Evolutionary conservation across 2,888 invertebrate genomes (phyloP).

Genomic region (Catocala fraxini): DNA sequence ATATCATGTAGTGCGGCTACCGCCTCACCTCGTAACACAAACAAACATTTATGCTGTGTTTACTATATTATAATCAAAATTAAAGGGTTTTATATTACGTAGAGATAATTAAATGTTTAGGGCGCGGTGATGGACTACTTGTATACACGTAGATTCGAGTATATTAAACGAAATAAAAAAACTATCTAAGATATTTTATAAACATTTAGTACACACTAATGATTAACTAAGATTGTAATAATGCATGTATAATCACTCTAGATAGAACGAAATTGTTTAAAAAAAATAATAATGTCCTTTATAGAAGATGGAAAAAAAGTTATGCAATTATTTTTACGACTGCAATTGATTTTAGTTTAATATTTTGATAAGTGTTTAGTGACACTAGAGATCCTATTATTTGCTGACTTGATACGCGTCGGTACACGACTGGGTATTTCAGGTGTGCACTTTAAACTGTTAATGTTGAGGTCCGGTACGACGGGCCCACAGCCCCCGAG

Average conservation of each 20-base stretch:
- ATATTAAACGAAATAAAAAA: slow-evolving; percentile 70
- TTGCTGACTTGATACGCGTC: slow-evolving; percentile 54
- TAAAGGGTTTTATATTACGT: slow-evolving; percentile 70
- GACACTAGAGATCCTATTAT: slow-evolving; percentile 55
- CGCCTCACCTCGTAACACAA: slow-evolving; percentile 46
- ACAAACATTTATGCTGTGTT: slow-evolving; percentile 76
- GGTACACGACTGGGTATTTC: slow-evolving; percentile 45
- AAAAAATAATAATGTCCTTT: slow-evolving; percentile 57
- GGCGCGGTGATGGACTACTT: slow-evolving; percentile 79
- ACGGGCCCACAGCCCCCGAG: slow-evolving; percentile 42
- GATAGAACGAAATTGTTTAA: slow-evolving; percentile 75
- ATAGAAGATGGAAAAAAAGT: slow-evolving; percentile 50
- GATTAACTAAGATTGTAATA: slow-evolving; percentile 69
- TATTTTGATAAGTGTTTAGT: slow-evolving; percentile 62
- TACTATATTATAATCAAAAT: slow-evolving; percentile 66
- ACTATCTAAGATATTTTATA: slow-evolving; percentile 73
- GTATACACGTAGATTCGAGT: slow-evolving; percentile 73
- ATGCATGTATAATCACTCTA: slow-evolving; percentile 78
- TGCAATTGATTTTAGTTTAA: slow-evolving; percentile 62
- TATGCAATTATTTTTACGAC: slow-evolving; percentile 62
- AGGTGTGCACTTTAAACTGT: slow-evolving; percentile 46
- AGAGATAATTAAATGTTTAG: slow-evolving; percentile 72
- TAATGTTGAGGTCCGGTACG: slow-evolving; percentile 36
- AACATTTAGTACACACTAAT: slow-evolving; percentile 78
- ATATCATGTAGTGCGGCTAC: slow-evolving; percentile 67